Evolutionary conservation across 2,113 vertebrate species (phyloP).

Genomic region (Sinosuthora webbiana): DNA sequence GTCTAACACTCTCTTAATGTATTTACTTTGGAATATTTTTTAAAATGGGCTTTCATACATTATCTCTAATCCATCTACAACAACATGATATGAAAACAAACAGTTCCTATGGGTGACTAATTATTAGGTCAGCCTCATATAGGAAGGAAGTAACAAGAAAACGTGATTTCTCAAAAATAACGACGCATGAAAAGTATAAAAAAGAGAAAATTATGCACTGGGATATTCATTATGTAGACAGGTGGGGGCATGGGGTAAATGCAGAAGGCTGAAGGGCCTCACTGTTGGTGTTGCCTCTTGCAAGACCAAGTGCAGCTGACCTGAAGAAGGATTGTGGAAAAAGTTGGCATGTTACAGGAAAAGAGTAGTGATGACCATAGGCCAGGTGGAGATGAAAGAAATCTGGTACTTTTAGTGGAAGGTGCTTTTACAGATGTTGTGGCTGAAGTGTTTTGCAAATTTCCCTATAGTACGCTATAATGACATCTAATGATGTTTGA

Average conservation of each 20-base stretch:
- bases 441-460: neutral
- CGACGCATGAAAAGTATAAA: neutral
- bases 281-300: neutral
- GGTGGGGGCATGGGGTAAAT: neutral
- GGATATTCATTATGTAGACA: neutral
- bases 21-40: conserved; percentile 22
- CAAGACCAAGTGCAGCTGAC: neutral
- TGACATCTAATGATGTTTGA: neutral
- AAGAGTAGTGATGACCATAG: neutral
- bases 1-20: neutral
- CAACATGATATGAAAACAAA: neutral
- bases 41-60: neutral
- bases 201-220: neutral
- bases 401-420: neutral
- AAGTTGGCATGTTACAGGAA: neutral
- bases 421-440: neutral
- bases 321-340: neutral
- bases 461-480: neutral
- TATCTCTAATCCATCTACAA: neutral
- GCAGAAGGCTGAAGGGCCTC: neutral
- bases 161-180: neutral
- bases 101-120: neutral
- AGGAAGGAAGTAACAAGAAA: conserved; percentile 1
- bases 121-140: neutral
- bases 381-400: neutral